phyloP scores from a whole-genome alignment of 2,113 vertebrate species.

The Phylloscopus trochilus region DNA sequence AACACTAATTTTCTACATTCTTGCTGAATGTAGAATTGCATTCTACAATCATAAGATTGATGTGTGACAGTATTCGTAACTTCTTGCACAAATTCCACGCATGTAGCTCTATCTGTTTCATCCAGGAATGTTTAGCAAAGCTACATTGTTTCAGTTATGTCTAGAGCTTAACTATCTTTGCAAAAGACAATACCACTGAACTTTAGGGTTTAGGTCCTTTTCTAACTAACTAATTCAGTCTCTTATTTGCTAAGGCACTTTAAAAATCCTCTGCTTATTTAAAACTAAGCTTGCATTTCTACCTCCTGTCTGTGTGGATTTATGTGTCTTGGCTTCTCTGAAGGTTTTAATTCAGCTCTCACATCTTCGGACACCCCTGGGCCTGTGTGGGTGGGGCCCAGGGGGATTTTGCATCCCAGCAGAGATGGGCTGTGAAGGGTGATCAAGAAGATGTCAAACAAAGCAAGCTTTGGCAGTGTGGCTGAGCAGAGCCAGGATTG shows the following conservation, averaged over 20 bases:
- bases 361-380: not conserved
- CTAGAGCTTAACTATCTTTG: not conserved
- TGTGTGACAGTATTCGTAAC: not conserved
- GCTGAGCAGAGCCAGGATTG: not conserved
- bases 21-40: not conserved
- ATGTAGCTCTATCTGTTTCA: not conserved
- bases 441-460: not conserved
- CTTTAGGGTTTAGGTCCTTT: not conserved
- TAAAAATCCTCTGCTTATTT: not conserved
- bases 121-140: not conserved
- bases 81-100: not conserved
- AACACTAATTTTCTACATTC: not conserved
- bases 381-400: not conserved
- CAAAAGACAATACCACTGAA: not conserved
- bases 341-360: not conserved
- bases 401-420: not conserved
- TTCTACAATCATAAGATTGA: not conserved
- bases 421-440: not conserved
- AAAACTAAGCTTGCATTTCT: not conserved
- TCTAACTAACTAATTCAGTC: not conserved
- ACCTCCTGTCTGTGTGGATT: not conserved
- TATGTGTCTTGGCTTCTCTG: not conserved
- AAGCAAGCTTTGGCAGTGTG: not conserved
- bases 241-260: not conserved
- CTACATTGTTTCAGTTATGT: not conserved